Evolutionary conservation across 2,797 vertebrate genomes (phyloP).

Genomic region (Neosilurus hyrtlii): DNA sequence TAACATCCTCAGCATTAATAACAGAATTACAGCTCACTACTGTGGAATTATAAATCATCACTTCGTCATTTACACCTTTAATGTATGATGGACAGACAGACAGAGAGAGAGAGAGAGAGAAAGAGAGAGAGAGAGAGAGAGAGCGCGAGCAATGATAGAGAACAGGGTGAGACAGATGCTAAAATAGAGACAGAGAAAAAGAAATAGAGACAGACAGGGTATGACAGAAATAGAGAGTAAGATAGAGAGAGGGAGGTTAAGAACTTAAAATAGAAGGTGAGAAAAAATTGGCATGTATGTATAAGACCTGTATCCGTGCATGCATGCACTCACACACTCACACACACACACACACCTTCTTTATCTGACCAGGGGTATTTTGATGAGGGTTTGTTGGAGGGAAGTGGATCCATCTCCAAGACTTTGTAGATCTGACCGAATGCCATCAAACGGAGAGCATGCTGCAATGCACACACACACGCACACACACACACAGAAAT

Average conservation of each 20-base stretch:
- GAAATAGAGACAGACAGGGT: background rate
- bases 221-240: background rate
- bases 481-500: conserved; percentile 24
- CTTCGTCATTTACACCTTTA: background rate
- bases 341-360: conserved; percentile 80
- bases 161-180: background rate
- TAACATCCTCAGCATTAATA: conserved; percentile 23
- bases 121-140: no score
- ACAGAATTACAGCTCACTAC: background rate
- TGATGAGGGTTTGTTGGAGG: conserved; percentile 94
- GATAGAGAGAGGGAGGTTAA: background rate
- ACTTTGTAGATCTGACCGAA: conserved; percentile 98
- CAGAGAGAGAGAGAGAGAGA: background rate
- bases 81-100: background rate
- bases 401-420: conserved; percentile 96
- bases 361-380: conserved; percentile 96
- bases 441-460: conserved; percentile 90
- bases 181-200: background rate
- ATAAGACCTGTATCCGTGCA: no score
- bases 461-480: conserved; percentile 69
- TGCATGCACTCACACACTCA: background rate
- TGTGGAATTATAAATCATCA: background rate
- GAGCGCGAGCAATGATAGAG: background rate
- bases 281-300: no score
- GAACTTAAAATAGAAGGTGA: no score